Evolutionary conservation across 2,888 invertebrate species (phyloP).

Genomic region (Dicranocentrus wangi): DNA sequence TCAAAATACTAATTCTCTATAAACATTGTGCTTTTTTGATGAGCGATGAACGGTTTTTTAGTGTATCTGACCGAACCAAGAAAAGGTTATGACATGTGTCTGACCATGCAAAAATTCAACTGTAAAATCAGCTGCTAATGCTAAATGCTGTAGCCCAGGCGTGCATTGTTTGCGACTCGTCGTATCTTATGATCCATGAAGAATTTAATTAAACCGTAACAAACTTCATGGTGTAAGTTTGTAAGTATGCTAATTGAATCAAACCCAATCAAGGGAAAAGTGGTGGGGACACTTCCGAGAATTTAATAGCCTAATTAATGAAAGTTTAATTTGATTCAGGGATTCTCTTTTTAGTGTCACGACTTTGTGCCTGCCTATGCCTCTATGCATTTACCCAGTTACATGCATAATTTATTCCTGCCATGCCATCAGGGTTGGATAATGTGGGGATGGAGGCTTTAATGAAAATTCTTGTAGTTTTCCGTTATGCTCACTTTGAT

Average conservation of each 20-base stretch:
- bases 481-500: slow-evolving; percentile 21
- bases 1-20: no score
- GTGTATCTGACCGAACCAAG: no score
- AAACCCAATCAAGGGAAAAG: slow-evolving; percentile 17
- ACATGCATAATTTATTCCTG: no score
- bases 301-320: slow-evolving; percentile 53
- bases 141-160: not conserved
- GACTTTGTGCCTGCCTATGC: not conserved
- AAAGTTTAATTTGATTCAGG: slow-evolving; percentile 36
- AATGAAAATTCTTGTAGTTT: slow-evolving; percentile 23
- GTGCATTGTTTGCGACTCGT: not conserved
- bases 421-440: slow-evolving; percentile 1
- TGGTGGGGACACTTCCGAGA: slow-evolving; percentile 43
- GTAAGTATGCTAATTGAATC: slow-evolving; percentile 51
- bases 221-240: slow-evolving; percentile 30
- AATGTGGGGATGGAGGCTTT: not conserved
- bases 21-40: no score
- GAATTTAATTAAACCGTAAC: slow-evolving; percentile 50
- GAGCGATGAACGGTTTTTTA: no score
- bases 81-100: slow-evolving; percentile 16
- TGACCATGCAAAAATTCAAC: slow-evolving; percentile 54
- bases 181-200: not conserved
- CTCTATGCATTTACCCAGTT: not conserved
- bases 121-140: slow-evolving; percentile 26
- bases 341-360: not conserved